Evolutionary conservation across 2,113 vertebrate genomes (phyloP).

Genomic region (Leptosomus discolor): DNA sequence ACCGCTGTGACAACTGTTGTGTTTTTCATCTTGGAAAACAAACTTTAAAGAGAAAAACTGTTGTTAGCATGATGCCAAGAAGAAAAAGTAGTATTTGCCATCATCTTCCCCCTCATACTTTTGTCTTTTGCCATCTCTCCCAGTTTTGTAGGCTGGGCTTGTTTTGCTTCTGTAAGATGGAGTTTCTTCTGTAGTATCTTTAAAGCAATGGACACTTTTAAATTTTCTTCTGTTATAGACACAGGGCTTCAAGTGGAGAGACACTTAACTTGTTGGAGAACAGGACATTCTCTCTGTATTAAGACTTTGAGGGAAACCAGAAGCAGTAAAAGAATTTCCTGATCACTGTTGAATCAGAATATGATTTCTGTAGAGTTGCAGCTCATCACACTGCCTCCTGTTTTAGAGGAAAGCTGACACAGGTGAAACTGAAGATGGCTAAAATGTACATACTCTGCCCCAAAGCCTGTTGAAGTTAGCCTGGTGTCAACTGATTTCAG

Average conservation of each 20-base stretch:
- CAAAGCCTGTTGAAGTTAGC: neutral
- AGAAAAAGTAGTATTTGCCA: neutral
- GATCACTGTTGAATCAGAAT: neutral
- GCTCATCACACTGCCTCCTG: neutral
- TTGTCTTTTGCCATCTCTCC: neutral
- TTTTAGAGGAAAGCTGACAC: neutral
- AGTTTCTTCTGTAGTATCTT: neutral
- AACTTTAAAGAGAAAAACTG: neutral
- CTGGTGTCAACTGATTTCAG: neutral
- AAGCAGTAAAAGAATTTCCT: neutral
- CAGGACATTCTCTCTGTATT: neutral
- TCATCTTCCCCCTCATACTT: neutral
- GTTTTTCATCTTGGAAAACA: neutral
- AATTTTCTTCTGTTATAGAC: neutral
- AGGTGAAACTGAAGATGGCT: neutral
- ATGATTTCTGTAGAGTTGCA: neutral
- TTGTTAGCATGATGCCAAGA: neutral
- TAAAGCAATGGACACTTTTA: neutral
- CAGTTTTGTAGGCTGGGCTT: neutral
- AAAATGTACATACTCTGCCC: neutral
- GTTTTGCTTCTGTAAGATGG: neutral
- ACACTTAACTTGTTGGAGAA: neutral
- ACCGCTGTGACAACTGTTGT: neutral
- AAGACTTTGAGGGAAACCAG: neutral
- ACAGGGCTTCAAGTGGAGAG: neutral